Evolutionary conservation across 2,113 vertebrate genomes (phyloP), one percentile per base, ranked within the genome.

Genomic region (Fukomys damarensis): DNA sequence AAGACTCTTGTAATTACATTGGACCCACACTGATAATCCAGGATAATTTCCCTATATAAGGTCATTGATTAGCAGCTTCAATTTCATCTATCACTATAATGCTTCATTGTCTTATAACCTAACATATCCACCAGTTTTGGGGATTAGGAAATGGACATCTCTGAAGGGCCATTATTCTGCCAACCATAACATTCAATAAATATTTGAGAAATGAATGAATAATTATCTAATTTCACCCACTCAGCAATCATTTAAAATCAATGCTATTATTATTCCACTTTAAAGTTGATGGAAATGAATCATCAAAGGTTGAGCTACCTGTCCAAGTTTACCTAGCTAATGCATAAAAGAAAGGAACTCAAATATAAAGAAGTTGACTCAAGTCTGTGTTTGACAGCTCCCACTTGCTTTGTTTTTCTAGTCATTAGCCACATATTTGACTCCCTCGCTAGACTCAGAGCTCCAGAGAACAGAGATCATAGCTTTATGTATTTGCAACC

Each of bases 151-250:
- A 43, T 28, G 32, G 66, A 46, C 5, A 24, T 72, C 32, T 83
- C 24, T 65, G 4, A 26, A 81, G 26, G 30, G 65, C 5, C 43
- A 56, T 46, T 65, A 58, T 61, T 38, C 72, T 87, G 35, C 30
- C 46, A 93, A 83, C 24, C 41, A 89, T 41, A 85, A 72, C 26
- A 79, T 61, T 85, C 59, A 92, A 49, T 56, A 63, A 86, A 30
- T 82, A 46, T 35, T 79, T 93, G 59, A 38, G 86, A 66, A 82
- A 43, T 82, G 14, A 70, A 84, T 77, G 38, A 46, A n/a, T 68
- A 80, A 54, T 61, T 76, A 79, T 26, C 28, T 96, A 76, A 76
- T 85, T 84, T 92, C 17, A 84, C 19, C 80, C 76, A 90, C 49
- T 56, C 56, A 84, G 70, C 54, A 86, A 84, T 79, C 20, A 41